Conservation (phyloP, 2,113 vertebrate genomes). For the Stigmatopora argus region DNA sequence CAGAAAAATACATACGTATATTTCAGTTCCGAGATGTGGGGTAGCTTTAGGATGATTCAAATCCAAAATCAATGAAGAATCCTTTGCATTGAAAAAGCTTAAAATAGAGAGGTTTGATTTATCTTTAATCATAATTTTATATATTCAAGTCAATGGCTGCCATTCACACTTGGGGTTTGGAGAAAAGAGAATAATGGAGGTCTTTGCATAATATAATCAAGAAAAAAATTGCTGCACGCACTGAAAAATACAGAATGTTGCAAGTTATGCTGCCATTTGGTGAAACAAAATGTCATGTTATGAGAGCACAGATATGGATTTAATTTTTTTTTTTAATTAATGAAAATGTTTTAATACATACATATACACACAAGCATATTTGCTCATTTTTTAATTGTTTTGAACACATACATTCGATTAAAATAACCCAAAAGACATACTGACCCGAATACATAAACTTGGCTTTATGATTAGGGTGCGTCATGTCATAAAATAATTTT, state of each 20-base stretch:
- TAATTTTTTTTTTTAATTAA: background rate
- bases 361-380: too few relatives aligned
- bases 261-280: too few relatives aligned
- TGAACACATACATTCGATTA: too few relatives aligned
- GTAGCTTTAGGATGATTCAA: background rate
- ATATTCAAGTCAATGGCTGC: constrained; percentile 22
- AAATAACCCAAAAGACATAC: too few relatives aligned
- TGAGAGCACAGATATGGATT: background rate
- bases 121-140: too few relatives aligned
- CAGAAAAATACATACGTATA: background rate
- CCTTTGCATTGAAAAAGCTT: constrained; percentile 5
- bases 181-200: constrained; percentile 35
- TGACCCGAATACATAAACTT: too few relatives aligned
- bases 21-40: background rate
- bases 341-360: too few relatives aligned
- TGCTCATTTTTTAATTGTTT: too few relatives aligned
- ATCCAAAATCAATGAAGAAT: constrained; percentile 7
- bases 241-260: too few relatives aligned
- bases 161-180: constrained; percentile 36
- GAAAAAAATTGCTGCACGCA: too few relatives aligned
- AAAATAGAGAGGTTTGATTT: background rate
- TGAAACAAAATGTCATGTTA: background rate
- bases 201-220: background rate
- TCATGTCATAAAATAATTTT: too few relatives aligned
- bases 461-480: too few relatives aligned